Conservation (phyloP, 2,888 invertebrate species). For the Folsomia manolachei region DNA sequence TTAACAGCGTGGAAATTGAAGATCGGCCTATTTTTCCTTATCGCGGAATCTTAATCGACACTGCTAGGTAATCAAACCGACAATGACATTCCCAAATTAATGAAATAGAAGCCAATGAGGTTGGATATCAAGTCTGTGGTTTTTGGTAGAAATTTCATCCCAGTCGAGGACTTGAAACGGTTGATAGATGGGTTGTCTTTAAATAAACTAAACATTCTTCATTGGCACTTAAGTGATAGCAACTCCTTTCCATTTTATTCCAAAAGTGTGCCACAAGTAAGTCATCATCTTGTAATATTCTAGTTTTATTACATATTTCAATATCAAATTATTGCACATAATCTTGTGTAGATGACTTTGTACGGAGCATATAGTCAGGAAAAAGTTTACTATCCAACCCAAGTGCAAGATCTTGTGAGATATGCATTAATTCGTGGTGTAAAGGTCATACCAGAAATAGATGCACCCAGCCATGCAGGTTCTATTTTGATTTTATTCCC, state of each 20-base stretch:
- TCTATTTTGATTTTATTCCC: too few species aligned
- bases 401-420: conserved; percentile 55
- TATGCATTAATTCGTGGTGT: conserved; percentile 58
- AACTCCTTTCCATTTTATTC: conserved; percentile 89
- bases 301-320: conserved; percentile 56
- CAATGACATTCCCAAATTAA: too few species aligned
- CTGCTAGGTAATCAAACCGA: too few species aligned
- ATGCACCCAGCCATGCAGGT: conserved; percentile 56
- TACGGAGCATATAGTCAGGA: conserved; percentile 59
- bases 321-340: too few species aligned
- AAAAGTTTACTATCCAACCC: conserved; percentile 66
- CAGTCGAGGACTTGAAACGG: conserved; percentile 67
- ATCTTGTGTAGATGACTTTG: conserved; percentile 70
- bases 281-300: neutral
- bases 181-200: conserved; percentile 85
- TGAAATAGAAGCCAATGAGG: too few species aligned
- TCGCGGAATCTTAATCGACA: conserved; percentile 72
- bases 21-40: conserved; percentile 56
- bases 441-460: conserved; percentile 55
- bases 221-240: conserved; percentile 85
- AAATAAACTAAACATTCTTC: conserved; percentile 88
- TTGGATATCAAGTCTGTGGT: conserved; percentile 78
- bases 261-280: conserved; percentile 63
- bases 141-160: conserved; percentile 83
- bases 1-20: conserved; percentile 27